These are phyloP conservation scores for Echinometra lucunter DNA, from an alignment of 53 echinoderm and acorn worm genomes.

Conservation along the genomic window DNA sequence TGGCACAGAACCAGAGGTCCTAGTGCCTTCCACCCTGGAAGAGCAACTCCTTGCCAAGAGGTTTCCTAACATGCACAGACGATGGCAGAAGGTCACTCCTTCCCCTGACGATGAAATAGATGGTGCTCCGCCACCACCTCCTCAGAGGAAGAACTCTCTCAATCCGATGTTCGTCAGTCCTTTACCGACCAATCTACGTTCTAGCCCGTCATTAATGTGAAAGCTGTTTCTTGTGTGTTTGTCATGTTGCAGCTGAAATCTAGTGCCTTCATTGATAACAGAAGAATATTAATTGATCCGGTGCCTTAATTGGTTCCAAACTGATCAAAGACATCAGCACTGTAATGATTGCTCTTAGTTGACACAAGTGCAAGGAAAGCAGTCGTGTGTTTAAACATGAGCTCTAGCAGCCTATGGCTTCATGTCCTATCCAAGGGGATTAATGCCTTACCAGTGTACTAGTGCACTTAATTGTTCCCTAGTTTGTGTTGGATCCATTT, in stretches of 20 bases:
- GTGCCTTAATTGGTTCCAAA: too few relatives aligned
- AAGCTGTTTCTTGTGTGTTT: neutral
- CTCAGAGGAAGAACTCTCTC: slow-evolving; percentile 56
- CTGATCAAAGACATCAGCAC: neutral
- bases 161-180: slow-evolving; percentile 34
- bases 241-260: neutral
- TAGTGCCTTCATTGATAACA: neutral
- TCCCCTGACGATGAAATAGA: slow-evolving; percentile 47
- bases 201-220: slow-evolving; percentile 1
- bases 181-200: neutral
- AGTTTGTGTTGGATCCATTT: neutral
- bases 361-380: neutral
- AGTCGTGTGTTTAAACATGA: neutral
- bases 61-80: slow-evolving; percentile 81
- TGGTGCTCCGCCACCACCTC: slow-evolving; percentile 45
- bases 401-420: neutral
- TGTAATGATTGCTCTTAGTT: neutral
- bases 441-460: neutral
- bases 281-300: too few relatives aligned
- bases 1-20: slow-evolving; percentile 69
- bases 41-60: slow-evolving; percentile 85
- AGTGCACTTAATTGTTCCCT: neutral
- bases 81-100: slow-evolving; percentile 28
- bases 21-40: slow-evolving; percentile 81
- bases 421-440: neutral